Evolutionary conservation across 2,797 vertebrate species (phyloP).

Genomic region (Sphenodon punctatus): DNA sequence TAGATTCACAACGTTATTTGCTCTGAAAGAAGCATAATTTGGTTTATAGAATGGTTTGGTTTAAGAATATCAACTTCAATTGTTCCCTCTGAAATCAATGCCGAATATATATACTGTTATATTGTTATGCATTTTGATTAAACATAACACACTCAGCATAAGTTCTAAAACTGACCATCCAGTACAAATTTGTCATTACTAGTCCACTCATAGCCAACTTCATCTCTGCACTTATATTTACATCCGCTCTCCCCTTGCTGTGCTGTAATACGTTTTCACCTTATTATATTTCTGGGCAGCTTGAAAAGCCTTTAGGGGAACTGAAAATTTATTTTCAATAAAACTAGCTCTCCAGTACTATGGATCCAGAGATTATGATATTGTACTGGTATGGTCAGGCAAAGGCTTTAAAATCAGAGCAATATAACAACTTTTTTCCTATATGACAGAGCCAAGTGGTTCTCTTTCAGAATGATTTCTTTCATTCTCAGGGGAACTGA

Average conservation of each 20-base stretch:
- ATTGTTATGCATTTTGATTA: no score
- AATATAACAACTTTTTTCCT: neutral
- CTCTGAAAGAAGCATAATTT: no score
- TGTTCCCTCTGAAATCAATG: no score
- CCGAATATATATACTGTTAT: no score
- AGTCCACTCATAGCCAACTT: neutral
- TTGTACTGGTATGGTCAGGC: neutral
- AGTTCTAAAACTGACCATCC: no score
- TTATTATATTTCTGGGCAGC: neutral
- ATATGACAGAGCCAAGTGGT: constrained; percentile 2
- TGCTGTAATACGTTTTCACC: neutral
- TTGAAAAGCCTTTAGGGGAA: constrained; percentile 22
- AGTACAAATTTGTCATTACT: neutral
- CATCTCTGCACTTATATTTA: neutral
- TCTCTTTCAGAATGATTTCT: constrained; percentile 1
- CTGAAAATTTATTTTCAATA: constrained; percentile 23
- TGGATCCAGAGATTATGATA: neutral
- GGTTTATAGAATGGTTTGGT: no score
- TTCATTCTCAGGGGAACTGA: neutral
- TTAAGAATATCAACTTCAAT: no score
- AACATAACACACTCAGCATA: no score
- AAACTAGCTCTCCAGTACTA: neutral
- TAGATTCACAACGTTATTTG: no score
- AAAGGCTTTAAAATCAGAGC: neutral
- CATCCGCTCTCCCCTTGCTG: neutral